Percentiles rank a stretch among this genome's conserved stretches.
Evolutionary conservation across 1,140 invertebrate species (phyloP).

Genomic region (Drosophila leontia): DNA sequence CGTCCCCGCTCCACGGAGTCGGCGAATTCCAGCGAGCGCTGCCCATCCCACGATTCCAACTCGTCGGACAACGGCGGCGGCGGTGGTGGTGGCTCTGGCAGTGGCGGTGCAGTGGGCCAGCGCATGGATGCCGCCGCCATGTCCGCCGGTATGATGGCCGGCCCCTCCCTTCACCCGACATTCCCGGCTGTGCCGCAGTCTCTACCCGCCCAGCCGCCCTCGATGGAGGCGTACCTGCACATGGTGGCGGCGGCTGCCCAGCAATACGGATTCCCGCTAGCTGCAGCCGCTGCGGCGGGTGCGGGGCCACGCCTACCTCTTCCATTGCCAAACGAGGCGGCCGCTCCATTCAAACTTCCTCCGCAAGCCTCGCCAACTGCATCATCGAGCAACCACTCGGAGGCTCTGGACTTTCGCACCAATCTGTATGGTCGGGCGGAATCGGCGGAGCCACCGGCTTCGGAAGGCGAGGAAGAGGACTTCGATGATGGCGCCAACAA

Average conservation of each 20-base stretch:
- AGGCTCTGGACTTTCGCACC: conserved; percentile 80
- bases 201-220: conserved; percentile 90
- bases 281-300: conserved; percentile 86
- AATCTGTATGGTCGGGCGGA: conserved; percentile 71
- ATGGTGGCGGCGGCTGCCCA: conserved; percentile 88
- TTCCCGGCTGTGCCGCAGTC: conserved; percentile 84
- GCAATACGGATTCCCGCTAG: conserved; percentile 90
- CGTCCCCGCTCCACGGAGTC: conserved; percentile 92
- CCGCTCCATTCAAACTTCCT: conserved; percentile 83
- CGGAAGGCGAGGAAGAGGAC: conserved; percentile 85
- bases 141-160: conserved; percentile 66
- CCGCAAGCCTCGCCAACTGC: conserved; percentile 83
- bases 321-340: conserved; percentile 86
- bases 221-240: conserved; percentile 91
- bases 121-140: conserved; percentile 73
- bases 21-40: conserved; percentile 88
- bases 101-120: conserved; percentile 31
- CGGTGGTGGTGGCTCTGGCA: conserved; percentile 84
- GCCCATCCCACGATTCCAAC: conserved; percentile 89
- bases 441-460: conserved; percentile 83
- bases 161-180: conserved; percentile 85
- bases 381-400: conserved; percentile 76
- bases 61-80: conserved; percentile 86
- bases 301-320: conserved; percentile 85
- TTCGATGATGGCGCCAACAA: conserved; percentile 78